A percentile compares a stretch with the other conserved stretches of the same genome.
Conservation (phyloP, 2,797 vertebrate genomes). For the Rhynchotus rufescens region DNA sequence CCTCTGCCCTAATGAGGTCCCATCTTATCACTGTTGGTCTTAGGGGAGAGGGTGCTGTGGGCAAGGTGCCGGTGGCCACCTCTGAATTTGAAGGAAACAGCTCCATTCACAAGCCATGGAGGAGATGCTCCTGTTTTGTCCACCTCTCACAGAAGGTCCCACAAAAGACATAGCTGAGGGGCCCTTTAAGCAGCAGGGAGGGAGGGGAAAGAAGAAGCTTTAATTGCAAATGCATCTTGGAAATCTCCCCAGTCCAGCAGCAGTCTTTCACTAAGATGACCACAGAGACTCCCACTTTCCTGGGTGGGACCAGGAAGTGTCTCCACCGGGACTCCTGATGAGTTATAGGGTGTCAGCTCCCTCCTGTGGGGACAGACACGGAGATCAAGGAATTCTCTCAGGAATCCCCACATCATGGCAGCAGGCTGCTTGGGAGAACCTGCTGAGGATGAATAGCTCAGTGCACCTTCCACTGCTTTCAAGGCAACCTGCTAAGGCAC, state of each 20-base stretch:
- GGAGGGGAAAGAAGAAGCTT: not conserved
- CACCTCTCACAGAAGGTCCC: not conserved
- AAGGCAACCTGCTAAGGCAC: slow-evolving; percentile 1
- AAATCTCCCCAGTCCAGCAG: not conserved
- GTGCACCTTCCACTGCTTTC: not conserved
- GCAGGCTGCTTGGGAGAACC: not conserved
- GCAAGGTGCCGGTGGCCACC: not conserved
- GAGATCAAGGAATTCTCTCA: not conserved
- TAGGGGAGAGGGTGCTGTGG: not conserved
- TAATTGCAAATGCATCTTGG: not conserved
- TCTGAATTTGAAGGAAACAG: not conserved
- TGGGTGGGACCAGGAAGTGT: not conserved
- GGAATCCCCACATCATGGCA: not conserved
- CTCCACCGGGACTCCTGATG: not conserved
- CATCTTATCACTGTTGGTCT: not conserved
- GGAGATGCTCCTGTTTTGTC: not conserved
- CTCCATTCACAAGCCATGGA: not conserved
- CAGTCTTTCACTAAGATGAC: not conserved
- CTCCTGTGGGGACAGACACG: not conserved
- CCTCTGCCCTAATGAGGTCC: not conserved
- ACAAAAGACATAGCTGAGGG: not conserved
- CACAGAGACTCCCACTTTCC: not conserved
- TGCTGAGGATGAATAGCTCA: not conserved
- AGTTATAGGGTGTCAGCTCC: not conserved
- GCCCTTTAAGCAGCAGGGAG: not conserved